Base-by-base conservation (phyloP, 2,797 vertebrate genomes). In the Oophaga sylvatica region DNA sequence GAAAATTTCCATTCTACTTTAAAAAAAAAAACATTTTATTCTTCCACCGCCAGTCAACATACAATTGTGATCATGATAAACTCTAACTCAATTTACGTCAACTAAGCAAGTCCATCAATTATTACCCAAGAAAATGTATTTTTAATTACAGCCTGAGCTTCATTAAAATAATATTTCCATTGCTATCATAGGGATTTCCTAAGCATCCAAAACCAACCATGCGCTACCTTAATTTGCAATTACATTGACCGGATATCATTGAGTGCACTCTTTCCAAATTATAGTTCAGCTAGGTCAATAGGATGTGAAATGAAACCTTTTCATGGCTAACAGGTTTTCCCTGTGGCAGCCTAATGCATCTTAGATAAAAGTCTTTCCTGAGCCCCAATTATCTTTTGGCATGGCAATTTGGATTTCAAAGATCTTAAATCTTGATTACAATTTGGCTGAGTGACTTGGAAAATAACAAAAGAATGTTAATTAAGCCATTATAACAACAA, bases 201-300 rank as follows among this genome's bases (percentile, higher is more conserved):
- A 92, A 91, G 93, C 87, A 88, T 93, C 93, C 91, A 93, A 94
- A 94, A 94, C 89, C 93, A 93, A 94, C 91, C 90, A 90, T 89
- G 71, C 84, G 90, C 92, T 89, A 87, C 89, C 92, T 87, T 90
- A 92, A 90, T 91, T 93, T 91, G 86, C 91, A 93, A 93, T 93
- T 92, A 88, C 90, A 91, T 90, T 90, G 86, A 83, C 89, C 91
- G 85, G 88, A 63, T 90, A 87, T 91, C 82, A 76, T 90, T 90
- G 68, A 89, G 53, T 90, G 90, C 87, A 83, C 83, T 93, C 94
- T 94, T 93, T 89, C 73, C 92, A 91, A 93, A 92, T 93, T 91
- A 92, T 90, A 93, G 89, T 83, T 88, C 88, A 90, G 80, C 62
- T 87, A 92, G 90, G 91, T 84, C 90, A 92, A 84, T 90, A 89